phyloP scores from a whole-genome alignment of 2,113 vertebrate species.

The Alosa alosa region DNA sequence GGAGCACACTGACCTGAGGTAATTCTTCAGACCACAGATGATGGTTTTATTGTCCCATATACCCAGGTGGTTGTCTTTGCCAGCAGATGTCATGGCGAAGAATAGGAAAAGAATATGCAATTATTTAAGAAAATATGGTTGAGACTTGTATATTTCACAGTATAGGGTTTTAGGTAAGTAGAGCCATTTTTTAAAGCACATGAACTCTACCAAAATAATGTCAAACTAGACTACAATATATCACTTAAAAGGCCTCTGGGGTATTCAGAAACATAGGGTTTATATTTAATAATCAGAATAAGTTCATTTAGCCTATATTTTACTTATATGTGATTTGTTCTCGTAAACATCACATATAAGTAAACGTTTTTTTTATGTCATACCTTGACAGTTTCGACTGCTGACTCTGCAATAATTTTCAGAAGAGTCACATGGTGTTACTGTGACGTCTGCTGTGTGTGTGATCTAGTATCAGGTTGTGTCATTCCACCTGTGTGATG shows the following conservation, averaged over 20 bases:
- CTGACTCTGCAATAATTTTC: too few relatives aligned
- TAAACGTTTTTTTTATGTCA: too few relatives aligned
- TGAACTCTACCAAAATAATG: not conserved
- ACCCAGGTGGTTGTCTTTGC: slow-evolving; percentile 91
- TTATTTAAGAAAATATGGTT: not conserved
- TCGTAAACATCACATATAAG: too few relatives aligned
- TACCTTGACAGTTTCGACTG: too few relatives aligned
- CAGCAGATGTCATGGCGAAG: slow-evolving; percentile 85
- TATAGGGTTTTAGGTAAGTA: not conserved
- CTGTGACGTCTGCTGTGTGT: too few relatives aligned
- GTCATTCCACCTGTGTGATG: too few relatives aligned
- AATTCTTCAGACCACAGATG: slow-evolving; percentile 96
- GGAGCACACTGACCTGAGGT: slow-evolving; percentile 86
- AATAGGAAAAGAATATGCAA: slow-evolving; percentile 57
- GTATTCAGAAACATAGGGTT: not conserved
- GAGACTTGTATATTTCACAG: not conserved
- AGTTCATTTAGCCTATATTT: too few relatives aligned
- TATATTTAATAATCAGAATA: too few relatives aligned
- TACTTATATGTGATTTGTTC: too few relatives aligned
- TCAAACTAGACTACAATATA: not conserved
- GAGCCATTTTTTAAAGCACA: not conserved
- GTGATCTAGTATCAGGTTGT: too few relatives aligned
- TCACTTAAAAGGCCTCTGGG: not conserved
- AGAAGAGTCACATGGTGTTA: too few relatives aligned
- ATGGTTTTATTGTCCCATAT: slow-evolving; percentile 98